Evolutionary conservation across 2,113 vertebrate genomes (phyloP).

Genomic region (Salvelinus sp.): DNA sequence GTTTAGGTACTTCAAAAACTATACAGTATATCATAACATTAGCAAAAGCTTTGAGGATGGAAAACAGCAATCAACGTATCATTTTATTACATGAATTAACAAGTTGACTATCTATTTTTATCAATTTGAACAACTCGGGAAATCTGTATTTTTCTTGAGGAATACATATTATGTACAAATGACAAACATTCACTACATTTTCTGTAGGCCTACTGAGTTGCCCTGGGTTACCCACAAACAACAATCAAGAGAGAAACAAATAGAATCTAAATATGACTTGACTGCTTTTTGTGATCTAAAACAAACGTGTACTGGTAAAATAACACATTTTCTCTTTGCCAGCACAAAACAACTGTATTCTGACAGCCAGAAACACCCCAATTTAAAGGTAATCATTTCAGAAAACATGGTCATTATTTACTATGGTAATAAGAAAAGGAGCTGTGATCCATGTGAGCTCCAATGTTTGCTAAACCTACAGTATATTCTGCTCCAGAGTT

Average conservation of each 20-base stretch:
- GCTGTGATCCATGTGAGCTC: background rate
- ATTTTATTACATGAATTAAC: constrained; percentile 67
- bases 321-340: background rate
- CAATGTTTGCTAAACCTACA: background rate
- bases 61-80: constrained; percentile 23
- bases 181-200: constrained; percentile 23
- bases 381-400: background rate
- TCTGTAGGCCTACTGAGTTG: constrained; percentile 27
- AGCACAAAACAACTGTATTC: background rate
- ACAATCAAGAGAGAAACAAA: constrained; percentile 17
- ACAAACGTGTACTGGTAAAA: background rate
- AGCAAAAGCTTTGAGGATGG: background rate
- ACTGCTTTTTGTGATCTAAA: constrained; percentile 16
- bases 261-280: background rate
- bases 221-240: constrained; percentile 8
- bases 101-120: constrained; percentile 48
- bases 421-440: background rate
- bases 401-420: background rate
- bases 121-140: constrained; percentile 57
- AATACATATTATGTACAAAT: constrained; percentile 60
- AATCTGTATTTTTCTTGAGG: constrained; percentile 56
- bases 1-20: background rate
- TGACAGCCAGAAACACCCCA: constrained; percentile 13
- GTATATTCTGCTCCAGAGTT: background rate
- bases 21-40: background rate